Conservation (phyloP, 2,113 vertebrate genomes). For the Gnathonemus longibarbis region DNA sequence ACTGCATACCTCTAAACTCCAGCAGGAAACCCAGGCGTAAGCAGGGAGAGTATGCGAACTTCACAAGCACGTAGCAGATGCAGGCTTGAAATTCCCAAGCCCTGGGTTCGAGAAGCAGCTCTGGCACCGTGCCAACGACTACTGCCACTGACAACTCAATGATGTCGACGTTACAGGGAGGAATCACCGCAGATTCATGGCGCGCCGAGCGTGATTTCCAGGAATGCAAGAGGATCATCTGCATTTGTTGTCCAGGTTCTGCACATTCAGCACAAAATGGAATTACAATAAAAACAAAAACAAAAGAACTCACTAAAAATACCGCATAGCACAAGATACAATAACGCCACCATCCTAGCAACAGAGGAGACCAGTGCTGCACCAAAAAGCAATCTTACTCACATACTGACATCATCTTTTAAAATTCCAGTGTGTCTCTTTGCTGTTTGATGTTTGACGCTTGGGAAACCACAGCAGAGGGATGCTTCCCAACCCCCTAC, state of each 20-base stretch:
- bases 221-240: background rate
- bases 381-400: background rate
- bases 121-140: background rate
- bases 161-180: background rate
- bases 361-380: background rate
- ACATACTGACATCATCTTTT: background rate
- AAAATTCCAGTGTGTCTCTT: background rate
- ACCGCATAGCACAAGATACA: background rate
- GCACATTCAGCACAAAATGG: background rate
- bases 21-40: background rate
- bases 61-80: background rate
- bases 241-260: background rate
- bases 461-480: background rate
- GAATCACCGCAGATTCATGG: background rate
- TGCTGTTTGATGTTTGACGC: background rate
- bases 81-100: background rate
- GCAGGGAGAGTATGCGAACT: background rate
- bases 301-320: background rate
- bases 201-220: background rate
- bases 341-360: background rate
- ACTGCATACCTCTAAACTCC: background rate
- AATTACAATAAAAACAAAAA: background rate
- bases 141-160: background rate
- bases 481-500: background rate
- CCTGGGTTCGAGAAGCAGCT: background rate